Conservation (phyloP, 2,797 vertebrate species). For the Typhlichthys eigenmanni region DNA sequence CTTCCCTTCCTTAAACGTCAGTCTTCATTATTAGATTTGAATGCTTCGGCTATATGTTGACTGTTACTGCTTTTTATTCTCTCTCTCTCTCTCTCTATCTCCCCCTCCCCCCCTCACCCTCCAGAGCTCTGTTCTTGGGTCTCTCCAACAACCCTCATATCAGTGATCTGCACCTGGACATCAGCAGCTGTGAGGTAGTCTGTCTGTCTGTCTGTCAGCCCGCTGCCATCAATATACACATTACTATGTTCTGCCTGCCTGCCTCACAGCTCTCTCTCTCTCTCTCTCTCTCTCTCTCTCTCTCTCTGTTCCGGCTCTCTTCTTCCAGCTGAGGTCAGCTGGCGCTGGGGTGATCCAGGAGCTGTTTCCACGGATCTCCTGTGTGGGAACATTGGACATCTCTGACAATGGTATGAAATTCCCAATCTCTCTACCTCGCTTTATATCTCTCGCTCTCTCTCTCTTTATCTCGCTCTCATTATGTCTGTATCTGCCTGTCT, state of each 20-base stretch:
- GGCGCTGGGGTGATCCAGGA: slow-evolving; percentile 89
- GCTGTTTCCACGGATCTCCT: slow-evolving; percentile 83
- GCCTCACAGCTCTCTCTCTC: not conserved
- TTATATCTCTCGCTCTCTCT: not conserved
- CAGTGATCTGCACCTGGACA: slow-evolving; percentile 88
- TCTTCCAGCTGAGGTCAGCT: slow-evolving; percentile 82
- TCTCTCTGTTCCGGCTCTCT: slow-evolving; percentile 24
- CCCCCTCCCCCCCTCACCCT: not conserved
- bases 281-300: slow-evolving; percentile 8
- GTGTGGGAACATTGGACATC: slow-evolving; percentile 87
- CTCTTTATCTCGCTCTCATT: too few species aligned
- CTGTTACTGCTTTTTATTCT: not conserved
- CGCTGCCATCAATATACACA: slow-evolving; percentile 18
- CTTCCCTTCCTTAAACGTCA: not conserved
- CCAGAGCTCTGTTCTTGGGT: slow-evolving; percentile 88
- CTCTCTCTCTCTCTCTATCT: not conserved
- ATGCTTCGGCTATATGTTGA: slow-evolving; percentile 12
- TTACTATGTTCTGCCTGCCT: slow-evolving; percentile 22
- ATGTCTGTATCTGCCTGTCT: too few species aligned
- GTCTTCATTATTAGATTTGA: not conserved
- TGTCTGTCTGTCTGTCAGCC: slow-evolving; percentile 24
- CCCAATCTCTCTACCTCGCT: slow-evolving; percentile 2
- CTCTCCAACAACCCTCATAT: slow-evolving; percentile 91
- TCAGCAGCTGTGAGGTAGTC: slow-evolving; percentile 89
- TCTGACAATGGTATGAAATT: slow-evolving; percentile 86